Base-by-base conservation (phyloP, 2,888 invertebrate species). In the Maniola hyperantus region DNA sequence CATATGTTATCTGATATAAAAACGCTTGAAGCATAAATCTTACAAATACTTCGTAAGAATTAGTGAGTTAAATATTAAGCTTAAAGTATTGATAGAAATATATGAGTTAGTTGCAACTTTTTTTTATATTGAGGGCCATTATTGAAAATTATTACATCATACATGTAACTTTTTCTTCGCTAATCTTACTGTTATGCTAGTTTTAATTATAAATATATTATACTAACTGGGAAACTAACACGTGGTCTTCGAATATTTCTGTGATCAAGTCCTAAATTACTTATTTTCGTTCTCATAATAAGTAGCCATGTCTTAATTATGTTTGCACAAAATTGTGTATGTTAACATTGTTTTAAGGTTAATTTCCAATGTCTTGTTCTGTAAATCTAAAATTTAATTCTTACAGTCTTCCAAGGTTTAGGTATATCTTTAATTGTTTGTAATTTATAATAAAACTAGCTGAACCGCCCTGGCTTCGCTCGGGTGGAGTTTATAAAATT, bases 171-270 rank as follows among this genome's bases (percentile, higher is more conserved):
- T 74, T 79, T 74, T 11, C 51, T 74, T 74, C 65, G 71, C 79
- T 85, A 84, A 86, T 83, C 82, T 74, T 80, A 81, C 73, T 69
- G 72, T 67, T 87, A 87, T 88, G 87, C 87, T 86, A 88, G 85
- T 78, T 62, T 72, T 48, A 48, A 46, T 55, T 55, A 72, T 75
- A 74, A 76, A 75, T 71, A 67, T 66, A 63, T 50, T 71, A 73
- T 71, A 79, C 80, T 84, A 83, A 84, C 73, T 67, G 74, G 72
- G 76, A 55, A 63, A 70, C 66, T 68, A 70, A 70, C 64, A 66
- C 46, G 33, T 60, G 64, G 63, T 60, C 61, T 68, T 64, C 51
- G 51, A 42, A 33, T 36, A 36, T 42, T 50, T 34, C 10, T 50
- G 10, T 50, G 36, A 39, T 51, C 15, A 36, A 20, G 20, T 51